A percentile compares a stretch with the other conserved stretches of the same genome.
Evolutionary conservation across 1,140 invertebrate genomes (phyloP).

Genomic region (Bombus turneri): DNA sequence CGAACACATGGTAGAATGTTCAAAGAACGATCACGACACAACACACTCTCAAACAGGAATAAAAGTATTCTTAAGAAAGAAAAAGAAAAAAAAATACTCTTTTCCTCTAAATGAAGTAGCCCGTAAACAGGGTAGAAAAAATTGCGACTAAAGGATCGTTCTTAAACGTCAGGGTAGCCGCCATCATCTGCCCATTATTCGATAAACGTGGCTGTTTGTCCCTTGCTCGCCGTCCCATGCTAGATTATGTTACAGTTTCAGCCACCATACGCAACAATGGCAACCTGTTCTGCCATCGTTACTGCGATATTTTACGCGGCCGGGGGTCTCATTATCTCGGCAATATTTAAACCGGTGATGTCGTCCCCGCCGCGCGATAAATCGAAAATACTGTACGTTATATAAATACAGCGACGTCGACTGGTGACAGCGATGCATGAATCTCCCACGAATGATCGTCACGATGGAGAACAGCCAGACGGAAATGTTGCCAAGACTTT

Average conservation of each 20-base stretch:
- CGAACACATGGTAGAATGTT: too few species aligned
- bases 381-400: slow-evolving; percentile 12
- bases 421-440: slow-evolving; percentile 13
- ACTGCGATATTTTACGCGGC: not conserved
- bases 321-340: not conserved
- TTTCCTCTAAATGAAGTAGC: not conserved
- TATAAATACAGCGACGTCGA: slow-evolving; percentile 20
- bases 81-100: not conserved
- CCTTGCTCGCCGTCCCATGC: not conserved
- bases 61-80: too few species aligned
- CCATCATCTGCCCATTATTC: not conserved
- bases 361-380: slow-evolving; percentile 1
- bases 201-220: slow-evolving; percentile 4
- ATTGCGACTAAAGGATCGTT: not conserved
- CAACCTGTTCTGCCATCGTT: slow-evolving; percentile 13
- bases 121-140: not conserved
- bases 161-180: not conserved
- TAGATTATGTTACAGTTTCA: not conserved
- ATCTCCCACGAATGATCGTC: not conserved
- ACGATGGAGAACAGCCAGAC: slow-evolving; percentile 30
- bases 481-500: slow-evolving; percentile 28
- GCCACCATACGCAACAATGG: not conserved
- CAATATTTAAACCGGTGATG: slow-evolving; percentile 35
- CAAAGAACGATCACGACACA: too few species aligned
- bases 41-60: too few species aligned